Evolutionary conservation across 1,140 invertebrate species (phyloP), one percentile per base, ranked within the genome.

Genomic region (Pentalonia nigronervosa): DNA sequence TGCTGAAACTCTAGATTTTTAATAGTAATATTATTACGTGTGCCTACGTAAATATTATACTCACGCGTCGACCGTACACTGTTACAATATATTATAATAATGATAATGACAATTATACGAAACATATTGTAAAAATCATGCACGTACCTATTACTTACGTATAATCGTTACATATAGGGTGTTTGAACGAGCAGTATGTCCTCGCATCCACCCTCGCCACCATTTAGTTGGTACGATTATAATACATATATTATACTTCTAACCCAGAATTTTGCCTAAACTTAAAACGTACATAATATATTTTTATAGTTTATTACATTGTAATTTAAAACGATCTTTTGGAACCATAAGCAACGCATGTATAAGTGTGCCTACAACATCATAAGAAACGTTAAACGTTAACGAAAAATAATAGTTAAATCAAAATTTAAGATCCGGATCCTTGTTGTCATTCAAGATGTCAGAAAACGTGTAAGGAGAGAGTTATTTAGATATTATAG

Each of bases 1-100:
- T n/a, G 60, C 30, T 76, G 60, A 76, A 76, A 76, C 60, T 76
- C 60, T 76, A 76, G 60, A 76, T 76, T 76, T 76, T 76, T n/a
- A n/a, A n/a, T 76, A 76, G 17, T n/a, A 76, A 17, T 76, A n/a
- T 76, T 83, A 83, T 83, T 83, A 83, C 36, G 81, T 83, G 30
- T 41, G 36, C 34, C 3, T 23, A 11, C 83, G 83, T 41, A 84
- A 41, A 25, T 41, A 41, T 84, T 83, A 84, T 45, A 45, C 41
- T 41, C 83, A 41, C 83, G 83, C 83, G 41, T 45, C 83, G 41
- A 8, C 36, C 36, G 7, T 45, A 41, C 9, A 45, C 83, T 41
- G 83, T 84, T 84, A 30, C 41, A 84, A 84, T 41, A 84, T 83
- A 83, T 41, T 34, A 41, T 83, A 83, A 41, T 41, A 84, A 84